A percentile compares a stretch with the other conserved stretches of the same genome.
These are phyloP conservation scores for Helicoverpa armigera DNA, from an alignment of 1,140 invertebrate species.

Conservation along the genomic window DNA sequence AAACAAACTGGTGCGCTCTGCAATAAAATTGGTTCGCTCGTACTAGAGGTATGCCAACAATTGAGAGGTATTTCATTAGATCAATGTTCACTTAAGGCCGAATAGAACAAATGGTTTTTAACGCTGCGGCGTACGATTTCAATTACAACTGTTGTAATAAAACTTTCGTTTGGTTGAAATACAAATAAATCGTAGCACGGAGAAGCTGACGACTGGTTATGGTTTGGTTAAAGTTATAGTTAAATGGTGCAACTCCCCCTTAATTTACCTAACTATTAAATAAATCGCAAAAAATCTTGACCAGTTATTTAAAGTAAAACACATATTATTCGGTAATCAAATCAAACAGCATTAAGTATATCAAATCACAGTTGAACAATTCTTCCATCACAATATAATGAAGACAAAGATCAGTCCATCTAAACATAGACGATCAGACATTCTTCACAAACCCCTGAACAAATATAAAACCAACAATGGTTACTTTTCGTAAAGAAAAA, in stretches of 20 bases:
- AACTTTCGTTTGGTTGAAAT: not conserved
- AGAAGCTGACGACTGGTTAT: too few relatives aligned
- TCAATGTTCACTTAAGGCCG: conserved; percentile 51
- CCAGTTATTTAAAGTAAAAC: too few relatives aligned
- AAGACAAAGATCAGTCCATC: not conserved
- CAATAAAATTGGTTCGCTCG: conserved; percentile 51
- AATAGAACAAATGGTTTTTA: conserved; percentile 53
- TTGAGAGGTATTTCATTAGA: conserved; percentile 56
- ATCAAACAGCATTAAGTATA: too few relatives aligned
- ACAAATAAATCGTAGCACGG: too few relatives aligned
- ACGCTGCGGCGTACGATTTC: conserved; percentile 41
- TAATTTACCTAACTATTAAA: too few relatives aligned
- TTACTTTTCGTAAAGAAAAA: conserved; percentile 49
- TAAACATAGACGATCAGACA: not conserved
- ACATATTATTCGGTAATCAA: too few relatives aligned
- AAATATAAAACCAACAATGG: conserved; percentile 36
- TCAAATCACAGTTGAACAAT: not conserved
- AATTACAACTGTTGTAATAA: conserved; percentile 2
- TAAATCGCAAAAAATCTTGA: too few relatives aligned
- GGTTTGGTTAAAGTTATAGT: too few relatives aligned
- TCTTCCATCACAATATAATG: not conserved
- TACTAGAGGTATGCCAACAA: conserved; percentile 47
- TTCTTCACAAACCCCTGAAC: not conserved
- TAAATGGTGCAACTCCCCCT: too few relatives aligned
- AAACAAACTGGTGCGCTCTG: conserved; percentile 25